Conservation (phyloP, 2,888 invertebrate genomes). For the Limnephilus auricula region DNA sequence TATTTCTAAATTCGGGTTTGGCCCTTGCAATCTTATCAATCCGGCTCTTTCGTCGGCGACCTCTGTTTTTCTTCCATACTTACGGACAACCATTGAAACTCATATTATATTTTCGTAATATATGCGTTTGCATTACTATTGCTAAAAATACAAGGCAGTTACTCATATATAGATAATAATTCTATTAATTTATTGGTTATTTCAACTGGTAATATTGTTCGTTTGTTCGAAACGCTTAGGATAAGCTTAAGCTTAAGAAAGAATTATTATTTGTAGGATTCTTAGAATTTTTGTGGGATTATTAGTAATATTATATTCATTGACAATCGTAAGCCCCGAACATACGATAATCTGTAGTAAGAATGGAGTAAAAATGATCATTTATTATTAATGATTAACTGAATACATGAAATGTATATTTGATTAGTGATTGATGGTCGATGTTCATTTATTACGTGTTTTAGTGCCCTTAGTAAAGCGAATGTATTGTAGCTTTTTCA, state of each 20-base stretch:
- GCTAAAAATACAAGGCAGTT: too few relatives aligned
- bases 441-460: neutral
- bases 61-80: neutral
- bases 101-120: too few relatives aligned
- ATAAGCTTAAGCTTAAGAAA: too few relatives aligned
- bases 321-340: neutral
- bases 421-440: constrained; percentile 46
- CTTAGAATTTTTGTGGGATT: neutral
- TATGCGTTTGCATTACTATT: too few relatives aligned
- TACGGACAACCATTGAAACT: neutral
- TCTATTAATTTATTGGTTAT: too few relatives aligned
- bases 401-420: constrained; percentile 8
- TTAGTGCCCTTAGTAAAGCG: neutral
- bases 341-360: neutral
- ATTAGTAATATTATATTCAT: neutral
- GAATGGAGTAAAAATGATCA: neutral
- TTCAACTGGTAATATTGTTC: neutral
- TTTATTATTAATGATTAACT: constrained; percentile 27
- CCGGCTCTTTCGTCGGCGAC: neutral
- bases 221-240: too few relatives aligned
- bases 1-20: too few relatives aligned
- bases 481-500: neutral
- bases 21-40: too few relatives aligned
- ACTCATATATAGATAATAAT: too few relatives aligned
- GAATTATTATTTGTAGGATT: neutral